Evolutionary conservation across 2,113 vertebrate genomes (phyloP).

Genomic region (Brachypteracias leptosomus): DNA sequence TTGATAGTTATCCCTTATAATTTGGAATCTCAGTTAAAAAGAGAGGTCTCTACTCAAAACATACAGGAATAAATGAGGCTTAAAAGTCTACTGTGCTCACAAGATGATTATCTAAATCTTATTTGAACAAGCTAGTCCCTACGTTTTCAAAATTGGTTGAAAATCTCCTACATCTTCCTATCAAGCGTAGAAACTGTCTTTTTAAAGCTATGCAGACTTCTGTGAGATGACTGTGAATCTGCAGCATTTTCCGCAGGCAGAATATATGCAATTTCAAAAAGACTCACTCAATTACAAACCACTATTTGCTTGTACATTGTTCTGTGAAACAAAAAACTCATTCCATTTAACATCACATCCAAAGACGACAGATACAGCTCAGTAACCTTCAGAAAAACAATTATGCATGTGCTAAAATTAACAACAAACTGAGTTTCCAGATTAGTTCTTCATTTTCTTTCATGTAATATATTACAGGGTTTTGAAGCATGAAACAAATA

Average conservation of each 20-base stretch:
- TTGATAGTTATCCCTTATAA: not conserved
- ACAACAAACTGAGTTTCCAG: not conserved
- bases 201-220: not conserved
- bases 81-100: not conserved
- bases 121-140: not conserved
- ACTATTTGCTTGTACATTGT: not conserved
- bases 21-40: not conserved
- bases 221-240: not conserved
- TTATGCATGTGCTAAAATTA: not conserved
- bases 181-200: not conserved
- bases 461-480: not conserved
- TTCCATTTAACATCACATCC: fast-evolving
- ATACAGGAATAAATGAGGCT: not conserved
- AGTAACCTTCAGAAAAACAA: not conserved
- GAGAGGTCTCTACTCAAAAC: not conserved
- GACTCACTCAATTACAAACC: not conserved
- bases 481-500: not conserved
- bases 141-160: not conserved
- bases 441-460: not conserved
- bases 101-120: not conserved
- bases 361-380: not conserved
- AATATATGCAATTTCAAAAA: not conserved
- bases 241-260: not conserved
- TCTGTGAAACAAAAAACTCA: not conserved
- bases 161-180: not conserved